phyloP scores from a whole-genome alignment of 2,888 invertebrate species.

The Lathronympha strigana region DNA sequence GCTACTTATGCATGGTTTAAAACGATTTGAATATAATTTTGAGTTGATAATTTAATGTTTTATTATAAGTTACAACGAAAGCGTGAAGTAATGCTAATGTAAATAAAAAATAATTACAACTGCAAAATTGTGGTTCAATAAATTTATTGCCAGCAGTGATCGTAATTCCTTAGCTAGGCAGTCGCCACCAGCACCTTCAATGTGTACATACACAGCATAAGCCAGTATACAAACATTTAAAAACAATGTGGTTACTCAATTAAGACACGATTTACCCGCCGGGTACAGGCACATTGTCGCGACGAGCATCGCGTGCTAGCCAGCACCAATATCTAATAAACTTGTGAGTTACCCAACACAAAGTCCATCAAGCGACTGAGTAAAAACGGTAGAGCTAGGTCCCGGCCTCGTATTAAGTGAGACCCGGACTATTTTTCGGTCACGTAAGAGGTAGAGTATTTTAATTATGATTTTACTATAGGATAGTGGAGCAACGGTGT shows the following conservation, averaged over 20 bases:
- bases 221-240: neutral
- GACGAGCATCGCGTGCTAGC: no score
- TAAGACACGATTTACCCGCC: no score
- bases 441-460: neutral
- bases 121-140: no score
- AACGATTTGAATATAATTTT: neutral
- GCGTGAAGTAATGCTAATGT: no score
- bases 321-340: no score
- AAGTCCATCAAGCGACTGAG: no score
- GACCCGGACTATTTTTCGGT: neutral
- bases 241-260: no score
- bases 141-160: neutral
- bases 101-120: no score
- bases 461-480: neutral
- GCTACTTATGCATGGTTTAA: neutral
- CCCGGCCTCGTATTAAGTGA: neutral
- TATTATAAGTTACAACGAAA: neutral
- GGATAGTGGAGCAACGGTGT: constrained; percentile 36
- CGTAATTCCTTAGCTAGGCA: neutral
- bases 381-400: neutral
- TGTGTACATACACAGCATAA: neutral
- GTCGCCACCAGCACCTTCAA: neutral
- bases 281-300: no score
- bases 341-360: no score
- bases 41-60: neutral